These are phyloP conservation scores for Parambassis ranga DNA, from an alignment of 2,797 vertebrate genomes.

Conservation along the genomic window DNA sequence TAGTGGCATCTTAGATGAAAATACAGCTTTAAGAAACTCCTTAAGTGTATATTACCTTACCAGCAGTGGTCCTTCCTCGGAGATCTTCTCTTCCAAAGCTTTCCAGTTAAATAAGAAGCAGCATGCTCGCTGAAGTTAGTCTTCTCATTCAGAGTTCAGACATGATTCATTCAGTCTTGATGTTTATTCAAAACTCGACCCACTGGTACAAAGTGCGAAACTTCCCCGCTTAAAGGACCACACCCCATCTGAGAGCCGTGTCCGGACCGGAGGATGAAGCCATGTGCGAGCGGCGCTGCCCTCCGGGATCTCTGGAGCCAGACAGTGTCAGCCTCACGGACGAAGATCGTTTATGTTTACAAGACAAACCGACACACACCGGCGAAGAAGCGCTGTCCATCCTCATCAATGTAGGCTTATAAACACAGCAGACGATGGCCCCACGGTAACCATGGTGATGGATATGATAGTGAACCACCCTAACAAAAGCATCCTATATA, in stretches of 20 bases:
- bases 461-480: too few species aligned
- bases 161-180: background rate
- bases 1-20: too few species aligned
- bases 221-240: slow-evolving; percentile 7
- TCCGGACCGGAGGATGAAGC: slow-evolving; percentile 1
- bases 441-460: background rate
- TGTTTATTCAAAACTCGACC: background rate
- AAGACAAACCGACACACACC: too few species aligned
- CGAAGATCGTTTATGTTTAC: slow-evolving; percentile 41
- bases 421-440: too few species aligned
- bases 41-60: too few species aligned
- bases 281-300: background rate
- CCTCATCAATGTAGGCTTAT: too few species aligned
- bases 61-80: background rate
- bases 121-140: background rate
- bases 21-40: too few species aligned
- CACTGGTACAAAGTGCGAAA: background rate
- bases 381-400: too few species aligned
- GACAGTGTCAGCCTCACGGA: fast-evolving
- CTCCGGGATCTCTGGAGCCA: background rate
- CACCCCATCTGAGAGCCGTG: slow-evolving; percentile 52
- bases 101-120: background rate
- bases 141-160: background rate
- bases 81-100: background rate
- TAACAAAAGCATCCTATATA: too few species aligned